A percentile compares a stretch with the other conserved stretches of the same genome.
Evolutionary conservation across 1,140 invertebrate species (phyloP).

Genomic region (Solen grandis): DNA sequence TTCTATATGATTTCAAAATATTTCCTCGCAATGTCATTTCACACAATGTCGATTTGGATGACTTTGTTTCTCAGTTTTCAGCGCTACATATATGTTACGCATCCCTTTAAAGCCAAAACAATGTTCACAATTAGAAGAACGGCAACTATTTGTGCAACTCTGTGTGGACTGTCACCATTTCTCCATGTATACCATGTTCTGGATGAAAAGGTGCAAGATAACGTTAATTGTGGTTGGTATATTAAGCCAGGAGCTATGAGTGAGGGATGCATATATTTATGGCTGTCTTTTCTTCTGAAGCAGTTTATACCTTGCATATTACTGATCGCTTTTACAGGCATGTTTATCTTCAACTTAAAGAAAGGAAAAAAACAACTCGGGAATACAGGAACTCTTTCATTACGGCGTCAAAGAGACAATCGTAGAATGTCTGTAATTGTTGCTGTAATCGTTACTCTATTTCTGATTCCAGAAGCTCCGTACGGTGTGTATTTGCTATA

Average conservation of each 20-base stretch:
- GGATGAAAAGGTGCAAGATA: not conserved
- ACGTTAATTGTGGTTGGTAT: slow-evolving; percentile 15
- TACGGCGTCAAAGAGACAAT: slow-evolving; percentile 7
- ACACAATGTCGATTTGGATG: slow-evolving; percentile 55
- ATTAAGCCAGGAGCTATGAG: slow-evolving; percentile 4
- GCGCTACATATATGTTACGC: slow-evolving; percentile 32
- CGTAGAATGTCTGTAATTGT: slow-evolving; percentile 38
- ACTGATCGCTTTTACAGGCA: not conserved
- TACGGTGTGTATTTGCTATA: slow-evolving; percentile 27
- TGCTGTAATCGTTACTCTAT: slow-evolving; percentile 25
- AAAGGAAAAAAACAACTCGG: not conserved
- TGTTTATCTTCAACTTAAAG: slow-evolving; percentile 18
- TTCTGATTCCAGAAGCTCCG: slow-evolving; percentile 48
- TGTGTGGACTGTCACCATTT: slow-evolving; percentile 2
- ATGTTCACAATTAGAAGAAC: slow-evolving; percentile 33
- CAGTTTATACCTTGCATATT: slow-evolving; percentile 38
- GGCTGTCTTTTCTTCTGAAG: slow-evolving; percentile 35
- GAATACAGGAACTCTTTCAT: not conserved
- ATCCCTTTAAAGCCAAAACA: slow-evolving; percentile 33
- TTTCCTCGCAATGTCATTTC: slow-evolving; percentile 28
- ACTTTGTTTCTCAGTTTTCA: slow-evolving; percentile 45
- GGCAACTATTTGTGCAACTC: not conserved
- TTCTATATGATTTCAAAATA: slow-evolving; percentile 30
- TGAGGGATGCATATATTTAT: slow-evolving; percentile 30
- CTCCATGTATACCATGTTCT: slow-evolving; percentile 44